Evolutionary conservation across 64 coral and sea anemone species (phyloP), one percentile per base, ranked within the genome.

Genomic region (Astreopora myriophthalma): DNA sequence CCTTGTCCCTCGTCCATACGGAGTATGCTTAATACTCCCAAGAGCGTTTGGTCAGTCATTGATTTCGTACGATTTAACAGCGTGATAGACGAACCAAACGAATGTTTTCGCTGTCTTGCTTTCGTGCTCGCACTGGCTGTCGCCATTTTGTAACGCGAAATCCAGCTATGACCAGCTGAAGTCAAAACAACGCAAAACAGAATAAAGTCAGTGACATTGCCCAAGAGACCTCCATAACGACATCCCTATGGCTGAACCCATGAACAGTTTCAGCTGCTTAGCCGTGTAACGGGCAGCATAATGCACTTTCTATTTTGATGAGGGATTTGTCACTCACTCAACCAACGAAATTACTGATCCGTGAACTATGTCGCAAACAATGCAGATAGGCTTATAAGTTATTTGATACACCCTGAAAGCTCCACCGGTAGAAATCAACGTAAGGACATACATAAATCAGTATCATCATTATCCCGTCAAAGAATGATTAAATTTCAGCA

Each of bases 11-110:
- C 95, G 51, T 96, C 95, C 91, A 96, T 93, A 10, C 95, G 86
- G 68, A 96, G 95, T 89, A 96, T 96, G 62, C 93, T 96, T 69
- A 96, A 83, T 82, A 96, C 95, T 93, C 95, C 95, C 7, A 96
- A 92, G 29, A 96, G 74, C 20, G 95, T 94, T 72, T 96, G 91
- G 61, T 96, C 95, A 20, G 95, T 91, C 95, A 96, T 96, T 62
- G 95, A 96, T 66, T 83, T 82, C 33, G 91, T 87, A 62, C 95
- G 86, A 39, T 93, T 96, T 70, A 96, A 82, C 73, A 94, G 69
- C 40, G 95, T 67, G 22, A 93, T 81, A 28, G 80, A 71, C 19
- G 74, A 52, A 39, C 86, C 62, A 73, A 96, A 93, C 14, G 95
- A 96, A 49, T 70, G 87, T 74, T 96, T 96, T 33, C 95, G 86